phyloP scores from a whole-genome alignment of 92 coral and sea anemone species.

The Isaurus tuberculatus region DNA sequence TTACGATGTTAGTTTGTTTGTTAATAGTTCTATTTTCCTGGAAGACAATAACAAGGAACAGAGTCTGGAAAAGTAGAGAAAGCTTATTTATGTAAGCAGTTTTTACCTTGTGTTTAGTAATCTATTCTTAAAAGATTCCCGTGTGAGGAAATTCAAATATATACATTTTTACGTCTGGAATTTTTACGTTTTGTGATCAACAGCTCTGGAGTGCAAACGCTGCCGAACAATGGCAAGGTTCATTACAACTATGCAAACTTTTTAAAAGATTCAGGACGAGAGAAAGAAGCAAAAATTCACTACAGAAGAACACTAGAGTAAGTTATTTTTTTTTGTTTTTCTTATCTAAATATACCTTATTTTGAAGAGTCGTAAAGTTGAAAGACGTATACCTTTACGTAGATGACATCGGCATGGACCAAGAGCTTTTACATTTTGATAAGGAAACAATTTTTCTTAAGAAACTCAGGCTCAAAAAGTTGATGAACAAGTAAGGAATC shows the following conservation, averaged over 20 bases:
- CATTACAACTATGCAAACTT: conserved; percentile 92
- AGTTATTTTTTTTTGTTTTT: conserved; percentile 14
- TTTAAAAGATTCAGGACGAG: conserved; percentile 76
- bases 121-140: too few species aligned
- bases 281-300: conserved; percentile 74
- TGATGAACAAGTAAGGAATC: too few species aligned
- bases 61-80: conserved; percentile 86
- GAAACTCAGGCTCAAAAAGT: too few species aligned
- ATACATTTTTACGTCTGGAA: too few species aligned
- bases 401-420: too few species aligned
- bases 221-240: conserved; percentile 91
- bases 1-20: conserved; percentile 43
- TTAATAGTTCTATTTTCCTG: conserved; percentile 70
- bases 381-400: too few species aligned
- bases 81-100: conserved; percentile 71
- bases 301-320: conserved; percentile 74
- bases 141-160: too few species aligned
- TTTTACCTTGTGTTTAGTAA: not conserved
- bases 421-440: too few species aligned
- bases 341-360: not conserved
- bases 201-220: conserved; percentile 88
- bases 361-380: too few species aligned
- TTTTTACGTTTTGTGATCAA: too few species aligned
- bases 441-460: too few species aligned
- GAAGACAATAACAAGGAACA: conserved; percentile 77